These are phyloP conservation scores for Burhinus bistriatus DNA, from an alignment of 2,113 vertebrate species.

Conservation along the genomic window DNA sequence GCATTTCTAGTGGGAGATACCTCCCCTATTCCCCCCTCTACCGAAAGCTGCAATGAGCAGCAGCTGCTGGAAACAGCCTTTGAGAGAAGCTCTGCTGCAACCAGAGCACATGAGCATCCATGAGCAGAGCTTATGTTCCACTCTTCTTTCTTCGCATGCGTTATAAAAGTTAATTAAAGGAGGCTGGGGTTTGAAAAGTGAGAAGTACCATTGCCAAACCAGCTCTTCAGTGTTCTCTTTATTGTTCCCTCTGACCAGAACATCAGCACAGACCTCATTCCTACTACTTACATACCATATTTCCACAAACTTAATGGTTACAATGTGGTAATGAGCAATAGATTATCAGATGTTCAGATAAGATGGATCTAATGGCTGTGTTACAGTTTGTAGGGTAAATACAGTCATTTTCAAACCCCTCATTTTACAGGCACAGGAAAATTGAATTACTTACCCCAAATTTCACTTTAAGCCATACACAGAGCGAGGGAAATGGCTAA, in stretches of 20 bases:
- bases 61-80: neutral
- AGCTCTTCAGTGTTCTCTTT: neutral
- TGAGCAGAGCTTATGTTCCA: neutral
- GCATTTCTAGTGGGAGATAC: neutral
- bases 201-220: neutral
- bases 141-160: neutral
- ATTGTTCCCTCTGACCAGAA: neutral
- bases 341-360: conserved; percentile 3
- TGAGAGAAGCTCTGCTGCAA: neutral
- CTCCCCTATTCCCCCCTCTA: neutral
- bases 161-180: neutral
- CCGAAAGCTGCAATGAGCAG: neutral
- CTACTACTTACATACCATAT: neutral
- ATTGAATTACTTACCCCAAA: neutral
- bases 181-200: conserved; percentile 15
- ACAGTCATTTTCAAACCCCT: neutral
- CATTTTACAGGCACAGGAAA: neutral
- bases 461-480: neutral
- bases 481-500: neutral
- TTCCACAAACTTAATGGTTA: neutral
- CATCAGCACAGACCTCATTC: neutral
- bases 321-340: neutral
- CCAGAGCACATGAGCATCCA: neutral
- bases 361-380: neutral
- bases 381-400: neutral